These are phyloP conservation scores for Ariopsis seemanni DNA, from an alignment of 2,113 vertebrate genomes.

Conservation along the genomic window DNA sequence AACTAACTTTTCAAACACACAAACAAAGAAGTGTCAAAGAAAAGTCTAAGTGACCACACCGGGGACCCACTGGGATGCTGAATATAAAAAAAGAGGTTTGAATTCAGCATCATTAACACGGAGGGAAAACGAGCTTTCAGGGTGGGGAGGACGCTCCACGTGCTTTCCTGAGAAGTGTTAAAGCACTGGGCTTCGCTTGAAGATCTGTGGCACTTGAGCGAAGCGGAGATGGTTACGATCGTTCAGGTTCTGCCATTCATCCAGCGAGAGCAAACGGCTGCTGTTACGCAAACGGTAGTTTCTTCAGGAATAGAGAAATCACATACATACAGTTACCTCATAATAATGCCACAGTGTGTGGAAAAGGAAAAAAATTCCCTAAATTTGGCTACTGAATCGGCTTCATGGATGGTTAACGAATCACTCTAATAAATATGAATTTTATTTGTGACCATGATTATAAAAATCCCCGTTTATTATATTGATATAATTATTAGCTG, in stretches of 20 bases:
- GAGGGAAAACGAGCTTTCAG: background rate
- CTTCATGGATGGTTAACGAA: background rate
- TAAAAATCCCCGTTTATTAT: background rate
- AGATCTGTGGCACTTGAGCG: conserved; percentile 44
- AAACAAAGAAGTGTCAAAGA: background rate
- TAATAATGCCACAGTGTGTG: background rate
- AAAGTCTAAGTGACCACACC: background rate
- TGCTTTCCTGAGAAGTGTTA: conserved; percentile 13
- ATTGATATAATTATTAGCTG: background rate
- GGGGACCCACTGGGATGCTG: background rate
- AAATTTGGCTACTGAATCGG: background rate
- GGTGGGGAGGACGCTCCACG: background rate
- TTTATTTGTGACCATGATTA: background rate
- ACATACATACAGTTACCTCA: background rate
- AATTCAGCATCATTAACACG: background rate
- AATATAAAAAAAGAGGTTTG: background rate
- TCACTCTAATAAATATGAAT: background rate
- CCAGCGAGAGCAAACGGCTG: conserved; percentile 31
- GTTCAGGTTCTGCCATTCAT: conserved; percentile 57
- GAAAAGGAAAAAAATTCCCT: background rate
- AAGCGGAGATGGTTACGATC: conserved; percentile 42
- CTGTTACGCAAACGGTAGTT: conserved; percentile 53
- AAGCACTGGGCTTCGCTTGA: conserved; percentile 36
- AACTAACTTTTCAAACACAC: background rate
- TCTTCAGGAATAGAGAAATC: conserved; percentile 51